Evolutionary conservation across 35 echinoderm and acorn worm genomes (phyloP).

Genomic region (Eucidaris tribuloides): DNA sequence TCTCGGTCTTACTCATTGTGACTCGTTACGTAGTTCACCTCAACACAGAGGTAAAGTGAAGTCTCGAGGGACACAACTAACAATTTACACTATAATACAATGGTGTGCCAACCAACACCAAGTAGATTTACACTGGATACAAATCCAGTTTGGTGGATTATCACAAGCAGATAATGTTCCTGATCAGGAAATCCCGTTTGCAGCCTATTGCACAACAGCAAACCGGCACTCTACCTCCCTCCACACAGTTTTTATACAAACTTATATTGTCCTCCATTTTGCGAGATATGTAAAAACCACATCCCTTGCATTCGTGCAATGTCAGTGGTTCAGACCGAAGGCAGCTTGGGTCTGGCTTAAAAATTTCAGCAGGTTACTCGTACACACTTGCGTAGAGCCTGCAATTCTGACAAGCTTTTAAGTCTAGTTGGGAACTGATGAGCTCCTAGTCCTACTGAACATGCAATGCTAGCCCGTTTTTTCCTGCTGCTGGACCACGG

Average conservation of each 20-base stretch:
- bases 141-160: slow-evolving; percentile 29
- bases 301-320: background rate
- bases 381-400: no score
- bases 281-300: background rate
- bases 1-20: slow-evolving; percentile 43
- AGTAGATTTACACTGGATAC: background rate
- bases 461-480: no score
- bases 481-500: no score
- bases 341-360: no score
- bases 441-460: no score
- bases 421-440: no score
- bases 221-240: background rate
- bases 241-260: background rate
- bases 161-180: background rate
- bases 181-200: background rate
- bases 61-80: background rate
- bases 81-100: slow-evolving; percentile 7
- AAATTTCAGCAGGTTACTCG: no score
- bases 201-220: background rate
- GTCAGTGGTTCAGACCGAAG: no score
- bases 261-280: background rate
- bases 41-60: background rate
- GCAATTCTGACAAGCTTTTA: no score
- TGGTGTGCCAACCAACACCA: background rate
- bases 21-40: slow-evolving; percentile 15